Evolutionary conservation across 2,113 vertebrate species (phyloP).

Genomic region (Puma concolor): DNA sequence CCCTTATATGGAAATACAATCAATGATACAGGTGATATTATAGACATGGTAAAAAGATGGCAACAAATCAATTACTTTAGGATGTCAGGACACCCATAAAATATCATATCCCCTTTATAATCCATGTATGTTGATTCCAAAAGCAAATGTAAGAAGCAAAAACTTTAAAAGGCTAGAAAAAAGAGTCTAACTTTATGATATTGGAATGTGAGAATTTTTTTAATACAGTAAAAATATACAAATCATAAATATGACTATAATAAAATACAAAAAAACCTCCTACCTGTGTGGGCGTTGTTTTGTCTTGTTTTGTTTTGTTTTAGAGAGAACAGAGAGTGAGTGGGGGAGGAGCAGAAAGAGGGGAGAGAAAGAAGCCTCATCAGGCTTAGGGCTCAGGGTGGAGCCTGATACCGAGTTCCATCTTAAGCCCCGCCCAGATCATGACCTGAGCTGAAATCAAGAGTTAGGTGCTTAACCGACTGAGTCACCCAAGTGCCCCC

Average conservation of each 20-base stretch:
- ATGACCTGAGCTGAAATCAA: neutral
- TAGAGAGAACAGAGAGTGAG: neutral
- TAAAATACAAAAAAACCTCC: neutral
- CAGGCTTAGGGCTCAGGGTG: neutral
- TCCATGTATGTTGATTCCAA: neutral
- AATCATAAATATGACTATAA: neutral
- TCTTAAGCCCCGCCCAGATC: neutral
- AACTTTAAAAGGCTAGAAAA: neutral
- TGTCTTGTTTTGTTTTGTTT: too few relatives aligned
- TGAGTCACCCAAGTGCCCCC: neutral
- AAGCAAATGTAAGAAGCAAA: neutral
- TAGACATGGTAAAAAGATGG: neutral
- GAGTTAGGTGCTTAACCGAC: neutral
- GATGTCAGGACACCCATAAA: neutral
- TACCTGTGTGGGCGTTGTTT: too few relatives aligned
- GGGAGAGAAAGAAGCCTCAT: neutral
- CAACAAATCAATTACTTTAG: neutral
- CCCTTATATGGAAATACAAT: neutral
- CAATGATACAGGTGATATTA: neutral
- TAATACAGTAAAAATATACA: neutral
- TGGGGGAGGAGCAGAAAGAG: neutral
- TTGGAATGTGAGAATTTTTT: neutral
- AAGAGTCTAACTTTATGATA: neutral
- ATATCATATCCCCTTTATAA: neutral
- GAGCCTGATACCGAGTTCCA: neutral